A percentile compares a stretch with the other conserved stretches of the same genome.
Conservation (phyloP, 2,888 invertebrate genomes). For the Xanthia togata region DNA sequence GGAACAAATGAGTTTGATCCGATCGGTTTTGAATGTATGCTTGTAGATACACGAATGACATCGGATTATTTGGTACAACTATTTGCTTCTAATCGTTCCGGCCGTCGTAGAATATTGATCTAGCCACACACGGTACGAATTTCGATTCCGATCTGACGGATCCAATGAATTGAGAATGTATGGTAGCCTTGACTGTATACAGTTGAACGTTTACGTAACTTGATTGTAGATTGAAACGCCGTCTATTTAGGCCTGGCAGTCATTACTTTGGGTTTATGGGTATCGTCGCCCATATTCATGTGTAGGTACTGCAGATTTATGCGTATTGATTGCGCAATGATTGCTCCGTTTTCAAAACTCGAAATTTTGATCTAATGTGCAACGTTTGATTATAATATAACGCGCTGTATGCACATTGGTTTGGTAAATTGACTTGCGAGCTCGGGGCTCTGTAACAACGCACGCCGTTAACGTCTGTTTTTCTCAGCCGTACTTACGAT, state of each 20-base stretch:
- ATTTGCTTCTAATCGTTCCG: conserved; percentile 2
- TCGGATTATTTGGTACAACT: neutral
- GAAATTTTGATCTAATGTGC: conserved; percentile 41
- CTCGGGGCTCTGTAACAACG: conserved; percentile 56
- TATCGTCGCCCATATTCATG: conserved; percentile 33
- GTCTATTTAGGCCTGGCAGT: conserved; percentile 28
- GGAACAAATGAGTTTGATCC: neutral
- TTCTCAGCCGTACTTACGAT: conserved; percentile 82
- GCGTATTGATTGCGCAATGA: conserved; percentile 32
- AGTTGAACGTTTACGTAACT: conserved; percentile 50
- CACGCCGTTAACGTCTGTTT: conserved; percentile 67
- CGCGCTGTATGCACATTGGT: conserved; percentile 37
- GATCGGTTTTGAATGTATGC: neutral
- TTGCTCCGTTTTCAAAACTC: conserved; percentile 53
- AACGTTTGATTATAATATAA: conserved; percentile 33
- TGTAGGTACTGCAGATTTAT: conserved; percentile 15
- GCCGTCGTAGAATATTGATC: conserved; percentile 6
- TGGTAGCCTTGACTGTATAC: conserved; percentile 41
- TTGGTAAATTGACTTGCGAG: conserved; percentile 44
- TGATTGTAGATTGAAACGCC: conserved; percentile 29
- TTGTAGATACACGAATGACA: neutral
- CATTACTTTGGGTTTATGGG: conserved; percentile 15
- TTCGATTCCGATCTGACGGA: neutral
- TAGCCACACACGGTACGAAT: conserved; percentile 2
- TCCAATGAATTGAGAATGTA: conserved; percentile 30